Base-by-base conservation (phyloP, 2,888 invertebrate genomes). In the Aleiodes alternator region DNA sequence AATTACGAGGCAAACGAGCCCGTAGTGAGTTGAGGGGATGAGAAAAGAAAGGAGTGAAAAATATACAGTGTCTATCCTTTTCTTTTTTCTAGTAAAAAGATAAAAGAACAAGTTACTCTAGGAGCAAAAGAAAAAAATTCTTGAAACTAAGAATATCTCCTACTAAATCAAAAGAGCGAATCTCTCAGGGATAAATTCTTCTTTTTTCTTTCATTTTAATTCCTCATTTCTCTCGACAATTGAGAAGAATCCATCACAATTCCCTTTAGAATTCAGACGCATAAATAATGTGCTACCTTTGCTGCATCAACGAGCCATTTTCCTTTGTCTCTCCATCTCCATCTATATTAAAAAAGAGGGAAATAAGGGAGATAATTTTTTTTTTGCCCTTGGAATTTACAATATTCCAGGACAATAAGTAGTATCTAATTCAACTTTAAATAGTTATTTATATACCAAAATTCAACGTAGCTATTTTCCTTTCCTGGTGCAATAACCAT, bases 1-100 rank as follows among this genome's bases (percentile, higher is more conserved):
- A 84, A 82, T 84, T 82, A 85, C 81, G 84, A 83, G 74, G 78
- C 79, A 79, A 82, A 77, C 79, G 81, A 81, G 79, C 79, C 71
- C 57, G 2, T 1, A 43, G 73, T 64, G 57, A 57, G 23, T 50
- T 34, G 57, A 43, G 12, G 64, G 56, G 68, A 48, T 31, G 34
- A 38, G 34, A n/a, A 23, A 64, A 64, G 64, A 48, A 48, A 66
- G 57, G 55, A 56, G 57, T 56, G 69, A 16, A 73, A 69, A 73
- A 73, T 69, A 69, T 69, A 69, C 56, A 56, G 73, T 59, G 29
- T 73, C 69, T 69, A 57, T 51, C 7, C 57, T 38, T 9, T 16
- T 14, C n/a, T 11, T 48, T 55, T 55, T 55, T 16, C 14, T 6
- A 5, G 7, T 3, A 43, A 16, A 14, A n/a, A 43, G n/a, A n/a